phyloP scores from a whole-genome alignment of 2,797 vertebrate species.

The Anas georgica region DNA sequence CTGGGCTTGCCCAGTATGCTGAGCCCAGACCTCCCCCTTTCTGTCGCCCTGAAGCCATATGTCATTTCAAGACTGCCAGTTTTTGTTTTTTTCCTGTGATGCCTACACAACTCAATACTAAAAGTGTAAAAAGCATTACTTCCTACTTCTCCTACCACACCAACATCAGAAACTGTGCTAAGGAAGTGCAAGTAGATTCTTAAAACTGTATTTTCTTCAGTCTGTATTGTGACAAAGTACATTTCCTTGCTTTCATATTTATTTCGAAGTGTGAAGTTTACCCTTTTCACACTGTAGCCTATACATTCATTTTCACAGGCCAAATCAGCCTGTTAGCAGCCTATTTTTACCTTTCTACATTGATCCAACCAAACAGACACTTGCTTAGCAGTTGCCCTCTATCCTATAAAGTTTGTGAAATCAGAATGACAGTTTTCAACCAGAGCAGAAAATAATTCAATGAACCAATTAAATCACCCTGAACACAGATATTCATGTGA shows the following conservation, averaged over 20 bases:
- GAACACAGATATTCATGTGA: background rate
- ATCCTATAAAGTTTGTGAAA: background rate
- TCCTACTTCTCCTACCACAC: background rate
- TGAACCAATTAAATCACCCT: background rate
- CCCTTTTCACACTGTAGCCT: background rate
- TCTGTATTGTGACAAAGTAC: background rate
- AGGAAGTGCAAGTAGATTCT: background rate
- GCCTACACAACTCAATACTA: background rate
- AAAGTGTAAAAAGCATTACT: background rate
- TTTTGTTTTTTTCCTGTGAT: background rate
- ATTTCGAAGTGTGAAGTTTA: background rate
- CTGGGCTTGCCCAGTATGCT: background rate
- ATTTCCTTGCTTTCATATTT: background rate
- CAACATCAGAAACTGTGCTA: background rate
- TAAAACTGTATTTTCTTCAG: background rate
- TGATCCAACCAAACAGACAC: background rate
- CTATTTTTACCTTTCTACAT: background rate
- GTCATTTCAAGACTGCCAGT: background rate
- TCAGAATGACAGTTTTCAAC: background rate
- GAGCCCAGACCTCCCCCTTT: background rate
- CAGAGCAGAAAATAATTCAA: background rate
- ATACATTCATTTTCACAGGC: background rate
- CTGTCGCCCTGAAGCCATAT: background rate
- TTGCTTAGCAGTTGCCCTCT: background rate
- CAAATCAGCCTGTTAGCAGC: background rate